phyloP scores from a whole-genome alignment of 2,888 invertebrate species.

The Nephrotoma appendiculata region DNA sequence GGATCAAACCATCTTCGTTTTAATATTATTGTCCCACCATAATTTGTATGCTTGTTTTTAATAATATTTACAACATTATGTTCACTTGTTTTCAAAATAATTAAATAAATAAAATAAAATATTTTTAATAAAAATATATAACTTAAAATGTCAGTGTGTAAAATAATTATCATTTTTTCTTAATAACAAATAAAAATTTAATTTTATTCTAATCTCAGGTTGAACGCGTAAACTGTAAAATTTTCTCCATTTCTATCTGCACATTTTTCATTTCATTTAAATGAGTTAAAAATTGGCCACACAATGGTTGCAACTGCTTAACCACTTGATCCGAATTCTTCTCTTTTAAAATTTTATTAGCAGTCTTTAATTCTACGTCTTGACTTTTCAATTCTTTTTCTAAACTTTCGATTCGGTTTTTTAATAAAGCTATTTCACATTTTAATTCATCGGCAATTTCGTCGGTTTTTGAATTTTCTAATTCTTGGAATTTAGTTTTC shows the following conservation, averaged over 20 bases:
- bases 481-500: constrained; percentile 54
- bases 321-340: constrained; percentile 60
- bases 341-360: constrained; percentile 29
- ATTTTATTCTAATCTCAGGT: constrained; percentile 5
- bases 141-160: not conserved
- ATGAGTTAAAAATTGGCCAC: constrained; percentile 27
- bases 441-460: constrained; percentile 64
- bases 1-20: not conserved
- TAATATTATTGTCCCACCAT: not conserved
- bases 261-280: constrained; percentile 27
- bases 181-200: constrained; percentile 4
- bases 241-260: constrained; percentile 33
- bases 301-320: constrained; percentile 28
- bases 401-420: constrained; percentile 68
- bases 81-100: not conserved
- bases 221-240: constrained; percentile 23
- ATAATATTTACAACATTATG: not conserved
- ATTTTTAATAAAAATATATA: not conserved
- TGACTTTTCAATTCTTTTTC: constrained; percentile 70
- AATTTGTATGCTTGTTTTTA: not conserved
- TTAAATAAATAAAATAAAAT: not conserved
- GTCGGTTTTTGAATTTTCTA: constrained; percentile 46
- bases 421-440: constrained; percentile 54
- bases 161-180: constrained; percentile 2
- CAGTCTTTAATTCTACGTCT: constrained; percentile 63